Conservation (phyloP, 2,113 vertebrate genomes). For the Zapus hudsonius region DNA sequence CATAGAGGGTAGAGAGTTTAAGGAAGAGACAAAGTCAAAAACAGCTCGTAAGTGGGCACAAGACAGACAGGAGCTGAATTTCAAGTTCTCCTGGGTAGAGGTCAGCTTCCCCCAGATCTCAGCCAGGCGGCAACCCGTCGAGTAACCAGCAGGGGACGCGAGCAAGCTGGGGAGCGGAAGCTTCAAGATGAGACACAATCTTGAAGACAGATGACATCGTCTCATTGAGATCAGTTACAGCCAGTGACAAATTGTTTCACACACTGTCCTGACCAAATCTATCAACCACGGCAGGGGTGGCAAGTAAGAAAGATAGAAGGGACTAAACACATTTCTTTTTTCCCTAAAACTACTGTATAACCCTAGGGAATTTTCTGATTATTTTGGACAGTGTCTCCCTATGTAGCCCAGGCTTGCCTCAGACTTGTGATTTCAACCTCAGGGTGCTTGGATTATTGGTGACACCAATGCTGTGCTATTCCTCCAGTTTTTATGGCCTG, state of each 20-base stretch:
- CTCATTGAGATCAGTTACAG: not conserved
- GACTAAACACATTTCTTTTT: accelerated
- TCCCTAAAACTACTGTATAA: not conserved
- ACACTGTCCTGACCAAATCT: not conserved
- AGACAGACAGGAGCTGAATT: not conserved
- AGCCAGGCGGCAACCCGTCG: not conserved
- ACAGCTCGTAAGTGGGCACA: not conserved
- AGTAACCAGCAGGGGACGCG: not conserved
- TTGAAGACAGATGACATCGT: not conserved
- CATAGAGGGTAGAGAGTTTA: not conserved
- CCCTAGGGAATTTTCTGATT: not conserved
- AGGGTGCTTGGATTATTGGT: not conserved
- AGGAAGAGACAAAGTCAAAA: not conserved
- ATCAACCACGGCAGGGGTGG: not conserved
- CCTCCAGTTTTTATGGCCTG: not conserved
- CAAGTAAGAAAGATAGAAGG: not conserved
- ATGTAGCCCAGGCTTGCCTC: not conserved
- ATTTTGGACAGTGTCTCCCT: not conserved
- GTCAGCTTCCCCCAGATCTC: not conserved
- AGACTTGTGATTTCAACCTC: not conserved
- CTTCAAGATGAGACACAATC: not conserved
- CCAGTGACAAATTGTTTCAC: not conserved
- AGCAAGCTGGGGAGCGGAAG: not conserved
- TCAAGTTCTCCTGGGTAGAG: not conserved
- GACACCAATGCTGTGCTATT: not conserved